Conservation (phyloP, 1,140 invertebrate genomes). For the Helicoverpa zea region DNA sequence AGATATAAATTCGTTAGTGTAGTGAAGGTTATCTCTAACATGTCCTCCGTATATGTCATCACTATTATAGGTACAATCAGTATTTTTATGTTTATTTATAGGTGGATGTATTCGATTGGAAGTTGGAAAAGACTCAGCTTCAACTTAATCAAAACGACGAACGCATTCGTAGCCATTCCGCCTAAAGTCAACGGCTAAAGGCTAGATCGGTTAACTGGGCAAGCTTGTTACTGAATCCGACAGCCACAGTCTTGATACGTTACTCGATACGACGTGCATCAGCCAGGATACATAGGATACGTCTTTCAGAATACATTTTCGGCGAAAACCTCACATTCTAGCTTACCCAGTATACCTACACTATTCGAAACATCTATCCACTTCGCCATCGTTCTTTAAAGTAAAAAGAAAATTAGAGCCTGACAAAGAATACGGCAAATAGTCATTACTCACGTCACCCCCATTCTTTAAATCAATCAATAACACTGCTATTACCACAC, state of each 20-base stretch:
- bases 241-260: not conserved
- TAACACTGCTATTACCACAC: conserved; percentile 6
- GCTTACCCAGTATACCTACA: not conserved
- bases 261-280: conserved; percentile 9
- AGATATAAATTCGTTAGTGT: too few relatives aligned
- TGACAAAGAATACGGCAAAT: conserved; percentile 15
- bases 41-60: too few relatives aligned
- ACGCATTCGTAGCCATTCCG: not conserved
- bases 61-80: too few relatives aligned
- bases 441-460: conserved; percentile 35
- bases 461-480: not conserved
- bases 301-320: not conserved
- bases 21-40: too few relatives aligned
- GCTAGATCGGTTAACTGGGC: not conserved
- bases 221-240: conserved; percentile 1
- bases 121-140: too few relatives aligned
- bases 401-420: not conserved
- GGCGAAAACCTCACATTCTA: not conserved
- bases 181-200: conserved; percentile 5
- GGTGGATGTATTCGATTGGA: too few relatives aligned
- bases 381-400: too few relatives aligned
- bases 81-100: too few relatives aligned
- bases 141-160: too few relatives aligned
- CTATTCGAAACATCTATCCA: too few relatives aligned
- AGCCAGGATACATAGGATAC: not conserved